Evolutionary conservation across 2,797 vertebrate genomes (phyloP).

Genomic region (Bovichtus variegatus): DNA sequence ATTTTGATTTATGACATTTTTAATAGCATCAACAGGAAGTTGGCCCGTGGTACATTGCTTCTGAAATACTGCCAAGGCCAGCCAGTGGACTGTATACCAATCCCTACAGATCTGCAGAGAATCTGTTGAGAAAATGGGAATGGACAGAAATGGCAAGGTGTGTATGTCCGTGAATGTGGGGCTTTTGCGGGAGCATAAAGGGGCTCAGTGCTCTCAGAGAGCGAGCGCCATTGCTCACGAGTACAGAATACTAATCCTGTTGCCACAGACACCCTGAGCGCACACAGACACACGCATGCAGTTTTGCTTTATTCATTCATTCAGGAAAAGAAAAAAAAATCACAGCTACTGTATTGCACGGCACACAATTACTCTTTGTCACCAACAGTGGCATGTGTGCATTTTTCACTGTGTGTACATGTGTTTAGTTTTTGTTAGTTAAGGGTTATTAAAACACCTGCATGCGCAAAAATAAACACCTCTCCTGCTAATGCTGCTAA

Average conservation of each 20-base stretch:
- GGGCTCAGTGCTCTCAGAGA: conserved; percentile 83
- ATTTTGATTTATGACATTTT: conserved; percentile 67
- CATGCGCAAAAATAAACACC: conserved; percentile 69
- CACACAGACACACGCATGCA: conserved; percentile 18
- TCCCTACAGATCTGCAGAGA: conserved; percentile 61
- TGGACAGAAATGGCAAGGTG: conserved; percentile 67
- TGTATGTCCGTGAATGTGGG: conserved; percentile 34
- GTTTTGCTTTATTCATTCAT: conserved; percentile 54
- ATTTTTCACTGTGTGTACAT: conserved; percentile 39
- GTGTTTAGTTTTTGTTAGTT: conserved; percentile 9
- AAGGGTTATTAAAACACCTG: conserved; percentile 74
- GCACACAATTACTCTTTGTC: conserved; percentile 56
- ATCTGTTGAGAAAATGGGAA: conserved; percentile 63
- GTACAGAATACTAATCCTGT: conserved; percentile 86
- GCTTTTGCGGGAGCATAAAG: conserved; percentile 83
- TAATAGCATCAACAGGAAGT: conserved; percentile 64
- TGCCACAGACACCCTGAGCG: conserved; percentile 76
- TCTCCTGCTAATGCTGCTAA: conserved; percentile 42
- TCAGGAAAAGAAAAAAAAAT: conserved; percentile 36
- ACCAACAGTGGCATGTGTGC: conserved; percentile 17
- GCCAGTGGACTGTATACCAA: conserved; percentile 49
- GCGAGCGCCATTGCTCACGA: conserved; percentile 79
- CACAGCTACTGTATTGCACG: conserved; percentile 18
- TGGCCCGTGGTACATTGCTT: conserved; percentile 39
- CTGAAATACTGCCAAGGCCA: conserved; percentile 50